phyloP scores from a whole-genome alignment of 1,140 invertebrate species.

The Pachypsylla venusta region DNA sequence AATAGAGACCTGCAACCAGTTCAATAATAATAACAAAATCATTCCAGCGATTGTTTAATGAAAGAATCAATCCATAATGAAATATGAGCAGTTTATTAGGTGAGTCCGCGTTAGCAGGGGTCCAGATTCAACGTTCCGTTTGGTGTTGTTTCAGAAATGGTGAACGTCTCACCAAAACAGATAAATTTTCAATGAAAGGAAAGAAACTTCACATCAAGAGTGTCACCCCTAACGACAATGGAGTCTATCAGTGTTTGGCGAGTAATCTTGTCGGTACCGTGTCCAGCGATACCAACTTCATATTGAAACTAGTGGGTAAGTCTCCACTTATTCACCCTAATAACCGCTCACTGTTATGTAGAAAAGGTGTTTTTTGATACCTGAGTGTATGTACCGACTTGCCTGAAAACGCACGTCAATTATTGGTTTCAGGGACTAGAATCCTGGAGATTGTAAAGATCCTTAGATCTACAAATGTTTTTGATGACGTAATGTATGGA shows the following conservation, averaged over 20 bases:
- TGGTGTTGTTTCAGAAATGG: conserved; percentile 39
- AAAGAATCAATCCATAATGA: neutral
- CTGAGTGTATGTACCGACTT: too few relatives aligned
- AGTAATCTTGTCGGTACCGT: conserved; percentile 44
- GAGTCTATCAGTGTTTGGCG: conserved; percentile 50
- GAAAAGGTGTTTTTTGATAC: too few relatives aligned
- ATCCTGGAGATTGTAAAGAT: too few relatives aligned
- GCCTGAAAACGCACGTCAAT: too few relatives aligned
- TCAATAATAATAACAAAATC: neutral
- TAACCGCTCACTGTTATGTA: too few relatives aligned
- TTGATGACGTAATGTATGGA: too few relatives aligned
- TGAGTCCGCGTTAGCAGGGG: neutral
- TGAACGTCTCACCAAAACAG: conserved; percentile 39
- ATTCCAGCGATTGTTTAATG: neutral
- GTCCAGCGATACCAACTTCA: conserved; percentile 39
- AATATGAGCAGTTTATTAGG: neutral
- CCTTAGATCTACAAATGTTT: too few relatives aligned
- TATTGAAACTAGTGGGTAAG: conserved; percentile 40
- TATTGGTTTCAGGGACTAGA: too few relatives aligned
- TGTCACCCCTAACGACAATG: conserved; percentile 46
- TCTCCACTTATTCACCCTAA: too few relatives aligned
- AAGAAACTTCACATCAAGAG: conserved; percentile 45
- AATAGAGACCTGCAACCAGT: neutral
- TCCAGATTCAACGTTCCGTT: neutral
- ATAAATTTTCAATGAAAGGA: conserved; percentile 44